These are phyloP conservation scores for Chirona hameri DNA, from an alignment of 2,888 invertebrate genomes.

Conservation along the genomic window DNA sequence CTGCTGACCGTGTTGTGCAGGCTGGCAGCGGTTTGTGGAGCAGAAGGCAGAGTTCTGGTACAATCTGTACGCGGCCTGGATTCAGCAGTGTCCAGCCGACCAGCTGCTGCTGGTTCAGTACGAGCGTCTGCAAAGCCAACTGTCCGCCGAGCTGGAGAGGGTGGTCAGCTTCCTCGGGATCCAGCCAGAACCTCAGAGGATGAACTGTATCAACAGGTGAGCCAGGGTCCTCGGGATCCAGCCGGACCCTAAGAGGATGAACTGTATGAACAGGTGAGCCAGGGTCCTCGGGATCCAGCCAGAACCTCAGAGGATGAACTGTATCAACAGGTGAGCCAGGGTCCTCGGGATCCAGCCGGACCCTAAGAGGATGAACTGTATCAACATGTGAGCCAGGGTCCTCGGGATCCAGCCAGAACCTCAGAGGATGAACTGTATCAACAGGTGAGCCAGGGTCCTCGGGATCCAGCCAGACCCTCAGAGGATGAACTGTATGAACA, in stretches of 20 bases:
- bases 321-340: too few species aligned
- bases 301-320: too few species aligned
- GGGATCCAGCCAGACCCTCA: too few species aligned
- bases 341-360: too few species aligned
- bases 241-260: too few species aligned
- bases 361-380: too few species aligned
- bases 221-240: neutral
- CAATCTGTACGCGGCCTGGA: slow-evolving; percentile 40
- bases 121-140: slow-evolving; percentile 37
- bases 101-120: slow-evolving; percentile 38
- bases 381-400: too few species aligned
- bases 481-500: slow-evolving; percentile 30
- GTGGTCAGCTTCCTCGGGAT: slow-evolving; percentile 36
- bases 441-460: too few species aligned
- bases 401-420: too few species aligned
- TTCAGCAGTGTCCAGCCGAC: slow-evolving; percentile 32
- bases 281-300: too few species aligned
- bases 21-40: slow-evolving; percentile 39
- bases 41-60: slow-evolving; percentile 39
- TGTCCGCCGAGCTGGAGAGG: slow-evolving; percentile 33
- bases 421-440: too few species aligned
- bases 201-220: slow-evolving; percentile 12
- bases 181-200: slow-evolving; percentile 31
- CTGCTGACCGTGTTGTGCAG: slow-evolving; percentile 33
- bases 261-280: too few species aligned